Conservation (phyloP, 2,888 invertebrate species). For the Polyploca ridens region DNA sequence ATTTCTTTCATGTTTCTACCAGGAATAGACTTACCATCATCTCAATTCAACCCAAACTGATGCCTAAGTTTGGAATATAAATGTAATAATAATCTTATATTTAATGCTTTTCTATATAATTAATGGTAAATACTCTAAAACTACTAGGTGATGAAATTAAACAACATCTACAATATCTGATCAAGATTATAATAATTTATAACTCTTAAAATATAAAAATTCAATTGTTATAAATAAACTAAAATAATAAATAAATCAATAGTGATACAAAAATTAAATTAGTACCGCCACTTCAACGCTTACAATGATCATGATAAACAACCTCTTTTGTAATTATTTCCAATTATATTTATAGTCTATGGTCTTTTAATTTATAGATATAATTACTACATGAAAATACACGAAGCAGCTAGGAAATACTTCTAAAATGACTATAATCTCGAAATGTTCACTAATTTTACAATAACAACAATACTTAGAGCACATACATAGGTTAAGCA, state of each 20-base stretch:
- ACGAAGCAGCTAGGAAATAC: conserved; percentile 12
- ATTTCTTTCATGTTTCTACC: too few relatives aligned
- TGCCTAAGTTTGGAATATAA: too few relatives aligned
- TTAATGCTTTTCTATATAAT: too few relatives aligned
- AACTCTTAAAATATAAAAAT: conserved; percentile 61
- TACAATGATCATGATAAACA: not conserved
- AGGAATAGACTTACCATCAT: too few relatives aligned
- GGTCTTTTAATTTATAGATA: not conserved
- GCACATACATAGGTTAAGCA: conserved; percentile 18
- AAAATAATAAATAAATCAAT: conserved; percentile 39
- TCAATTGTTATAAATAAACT: conserved; percentile 46
- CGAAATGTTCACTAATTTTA: conserved; percentile 2
- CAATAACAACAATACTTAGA: conserved; percentile 17
- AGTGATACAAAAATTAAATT: conserved; percentile 39
- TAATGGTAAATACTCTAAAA: too few relatives aligned
- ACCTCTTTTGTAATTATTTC: not conserved
- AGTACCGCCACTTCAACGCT: conserved; percentile 22
- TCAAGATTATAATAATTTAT: conserved; percentile 47
- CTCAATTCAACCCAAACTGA: too few relatives aligned
- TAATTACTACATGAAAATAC: conserved; percentile 8
- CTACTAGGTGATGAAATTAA: conserved; percentile 26
- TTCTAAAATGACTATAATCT: conserved; percentile 7
- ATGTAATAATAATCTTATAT: too few relatives aligned
- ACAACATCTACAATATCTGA: conserved; percentile 41
- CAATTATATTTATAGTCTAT: not conserved